Percentiles rank a stretch among this genome's conserved stretches.
phyloP scores from a whole-genome alignment of 2,113 vertebrate genomes.

The Lichenostomus cassidix region DNA sequence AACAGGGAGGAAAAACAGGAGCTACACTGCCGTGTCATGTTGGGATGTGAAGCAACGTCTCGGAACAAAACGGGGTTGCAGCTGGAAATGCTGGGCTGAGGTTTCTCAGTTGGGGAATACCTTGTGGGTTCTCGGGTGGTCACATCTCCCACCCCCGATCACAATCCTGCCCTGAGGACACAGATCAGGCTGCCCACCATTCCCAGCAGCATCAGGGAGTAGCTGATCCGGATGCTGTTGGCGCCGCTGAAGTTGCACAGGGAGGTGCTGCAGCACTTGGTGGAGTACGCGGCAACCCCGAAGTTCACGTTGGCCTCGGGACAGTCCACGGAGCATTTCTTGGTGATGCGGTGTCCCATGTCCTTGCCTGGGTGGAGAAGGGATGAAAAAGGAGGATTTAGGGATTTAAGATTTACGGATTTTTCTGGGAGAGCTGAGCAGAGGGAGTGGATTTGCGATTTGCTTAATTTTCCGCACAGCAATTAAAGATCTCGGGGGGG shows the following conservation, averaged over 20 bases:
- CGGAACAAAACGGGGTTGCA: not conserved
- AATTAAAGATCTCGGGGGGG: not conserved
- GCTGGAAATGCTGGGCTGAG: not conserved
- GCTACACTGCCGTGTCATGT: rapidly evolving
- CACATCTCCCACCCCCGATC: not conserved
- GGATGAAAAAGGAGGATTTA: not conserved
- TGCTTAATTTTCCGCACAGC: not conserved
- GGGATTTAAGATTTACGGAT: not conserved
- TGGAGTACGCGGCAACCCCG: not conserved
- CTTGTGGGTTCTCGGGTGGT: not conserved
- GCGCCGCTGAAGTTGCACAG: slow-evolving; percentile 55
- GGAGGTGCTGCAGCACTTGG: slow-evolving; percentile 39
- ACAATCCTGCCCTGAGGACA: slow-evolving; percentile 10
- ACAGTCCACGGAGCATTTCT: slow-evolving; percentile 36
- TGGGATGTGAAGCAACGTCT: not conserved
- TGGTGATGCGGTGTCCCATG: slow-evolving; percentile 7
- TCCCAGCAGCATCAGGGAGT: not conserved
- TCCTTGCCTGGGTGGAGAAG: slow-evolving; percentile 4
- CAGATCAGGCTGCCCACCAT: not conserved
- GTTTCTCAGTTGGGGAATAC: not conserved
- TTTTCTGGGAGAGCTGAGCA: not conserved
- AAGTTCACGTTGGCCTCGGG: not conserved
- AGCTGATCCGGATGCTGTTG: slow-evolving; percentile 45
- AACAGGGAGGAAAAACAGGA: not conserved
- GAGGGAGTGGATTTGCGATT: not conserved